Conservation (phyloP, 2,797 vertebrate genomes). For the Pipistrellus kuhlii region DNA sequence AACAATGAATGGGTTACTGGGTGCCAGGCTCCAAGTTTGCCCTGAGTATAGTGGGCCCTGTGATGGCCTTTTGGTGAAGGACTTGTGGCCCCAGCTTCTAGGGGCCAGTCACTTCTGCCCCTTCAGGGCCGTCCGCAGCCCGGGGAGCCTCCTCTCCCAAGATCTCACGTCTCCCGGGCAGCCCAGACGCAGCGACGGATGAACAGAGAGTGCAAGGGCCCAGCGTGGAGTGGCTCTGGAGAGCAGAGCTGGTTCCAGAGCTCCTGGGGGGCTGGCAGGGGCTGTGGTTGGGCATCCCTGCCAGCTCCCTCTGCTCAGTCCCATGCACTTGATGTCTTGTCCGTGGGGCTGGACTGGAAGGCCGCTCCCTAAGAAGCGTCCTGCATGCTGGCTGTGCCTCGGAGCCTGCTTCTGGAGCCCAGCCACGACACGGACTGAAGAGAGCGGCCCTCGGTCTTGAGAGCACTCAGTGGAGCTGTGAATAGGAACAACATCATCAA, state of each 20-base stretch:
- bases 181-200: rapidly evolving
- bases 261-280: neutral
- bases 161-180: too few species aligned
- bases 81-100: neutral
- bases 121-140: neutral
- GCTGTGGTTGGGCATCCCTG: rapidly evolving
- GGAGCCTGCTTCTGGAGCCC: neutral
- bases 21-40: neutral
- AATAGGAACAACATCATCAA: neutral
- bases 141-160: neutral
- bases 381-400: rapidly evolving
- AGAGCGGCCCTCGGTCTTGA: neutral
- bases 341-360: neutral
- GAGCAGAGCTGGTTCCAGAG: neutral
- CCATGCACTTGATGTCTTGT: neutral
- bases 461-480: neutral
- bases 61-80: neutral
- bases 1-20: neutral
- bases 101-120: neutral
- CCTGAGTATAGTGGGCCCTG: rapidly evolving
- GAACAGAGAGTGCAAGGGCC: neutral
- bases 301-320: neutral
- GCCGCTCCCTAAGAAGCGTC: neutral
- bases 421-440: rapidly evolving
- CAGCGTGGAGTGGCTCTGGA: rapidly evolving